These are phyloP conservation scores for Apteryx owenii DNA, from an alignment of 2,113 vertebrate genomes.

Conservation along the genomic window DNA sequence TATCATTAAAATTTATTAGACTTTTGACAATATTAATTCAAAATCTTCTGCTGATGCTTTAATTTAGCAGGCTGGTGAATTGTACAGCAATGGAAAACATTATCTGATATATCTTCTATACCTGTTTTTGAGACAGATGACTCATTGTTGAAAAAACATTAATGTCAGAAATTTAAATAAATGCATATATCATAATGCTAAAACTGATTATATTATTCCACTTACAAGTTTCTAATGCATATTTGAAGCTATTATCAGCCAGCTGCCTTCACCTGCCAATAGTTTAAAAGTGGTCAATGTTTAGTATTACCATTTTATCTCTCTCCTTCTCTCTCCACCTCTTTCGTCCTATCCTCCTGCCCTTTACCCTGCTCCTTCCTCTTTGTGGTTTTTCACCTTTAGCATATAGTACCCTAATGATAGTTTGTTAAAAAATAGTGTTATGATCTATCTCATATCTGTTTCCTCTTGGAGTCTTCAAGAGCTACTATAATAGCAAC, in stretches of 20 bases:
- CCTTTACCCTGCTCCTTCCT: background rate
- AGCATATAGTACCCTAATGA: background rate
- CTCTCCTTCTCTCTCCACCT: background rate
- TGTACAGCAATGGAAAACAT: background rate
- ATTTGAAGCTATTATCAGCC: background rate
- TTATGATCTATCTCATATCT: background rate
- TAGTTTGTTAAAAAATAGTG: background rate
- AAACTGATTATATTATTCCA: background rate
- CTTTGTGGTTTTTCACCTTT: background rate
- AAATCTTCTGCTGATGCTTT: conserved; percentile 11
- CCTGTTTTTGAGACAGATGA: conserved; percentile 5
- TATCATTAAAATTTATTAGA: conserved; percentile 42
- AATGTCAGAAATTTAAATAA: background rate
- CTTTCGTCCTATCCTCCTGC: background rate
- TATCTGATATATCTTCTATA: background rate
- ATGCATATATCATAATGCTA: background rate
- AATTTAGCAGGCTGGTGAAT: background rate
- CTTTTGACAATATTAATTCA: conserved; percentile 41
- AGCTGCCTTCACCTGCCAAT: background rate
- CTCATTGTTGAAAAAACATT: background rate
- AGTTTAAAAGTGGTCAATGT: background rate
- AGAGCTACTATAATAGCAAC: background rate
- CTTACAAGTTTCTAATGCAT: background rate
- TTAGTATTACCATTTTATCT: background rate
- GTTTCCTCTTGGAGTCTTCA: background rate